Percentiles rank a stretch among this genome's conserved stretches.
phyloP scores from a whole-genome alignment of 1,140 invertebrate genomes.

The Ooceraea biroi region DNA sequence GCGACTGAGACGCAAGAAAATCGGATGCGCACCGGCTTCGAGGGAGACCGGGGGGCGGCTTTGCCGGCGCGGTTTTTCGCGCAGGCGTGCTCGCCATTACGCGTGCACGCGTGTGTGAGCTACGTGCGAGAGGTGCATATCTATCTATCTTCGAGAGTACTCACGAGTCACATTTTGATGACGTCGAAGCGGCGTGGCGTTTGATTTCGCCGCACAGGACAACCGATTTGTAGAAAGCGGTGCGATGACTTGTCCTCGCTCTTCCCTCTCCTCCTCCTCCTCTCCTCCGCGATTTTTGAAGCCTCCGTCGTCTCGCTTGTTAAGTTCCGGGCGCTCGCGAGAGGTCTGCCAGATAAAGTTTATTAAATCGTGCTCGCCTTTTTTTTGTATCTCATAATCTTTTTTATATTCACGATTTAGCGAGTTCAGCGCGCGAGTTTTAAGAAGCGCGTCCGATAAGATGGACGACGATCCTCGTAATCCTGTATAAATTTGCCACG shows the following conservation, averaged over 20 bases:
- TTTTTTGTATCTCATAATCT: not conserved
- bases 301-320: no score
- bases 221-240: no score
- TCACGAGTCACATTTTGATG: not conserved
- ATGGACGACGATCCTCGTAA: not conserved
- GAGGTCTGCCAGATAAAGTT: not conserved
- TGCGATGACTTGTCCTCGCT: no score
- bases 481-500: not conserved
- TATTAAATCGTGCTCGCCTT: not conserved
- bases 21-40: constrained; percentile 58
- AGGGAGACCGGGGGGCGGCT: constrained; percentile 30
- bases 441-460: not conserved
- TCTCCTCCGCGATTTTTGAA: no score
- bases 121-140: no score
- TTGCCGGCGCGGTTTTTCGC: constrained; percentile 58
- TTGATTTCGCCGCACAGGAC: not conserved
- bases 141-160: not conserved
- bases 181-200: not conserved
- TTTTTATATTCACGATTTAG: not conserved
- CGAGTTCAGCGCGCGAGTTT: not conserved
- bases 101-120: not conserved
- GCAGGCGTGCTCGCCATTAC: constrained; percentile 57
- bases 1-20: constrained; percentile 72
- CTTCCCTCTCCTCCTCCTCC: no score
- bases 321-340: no score